phyloP scores from a whole-genome alignment of 2,113 vertebrate species.

The Hydrochoerus hydrochaeris region DNA sequence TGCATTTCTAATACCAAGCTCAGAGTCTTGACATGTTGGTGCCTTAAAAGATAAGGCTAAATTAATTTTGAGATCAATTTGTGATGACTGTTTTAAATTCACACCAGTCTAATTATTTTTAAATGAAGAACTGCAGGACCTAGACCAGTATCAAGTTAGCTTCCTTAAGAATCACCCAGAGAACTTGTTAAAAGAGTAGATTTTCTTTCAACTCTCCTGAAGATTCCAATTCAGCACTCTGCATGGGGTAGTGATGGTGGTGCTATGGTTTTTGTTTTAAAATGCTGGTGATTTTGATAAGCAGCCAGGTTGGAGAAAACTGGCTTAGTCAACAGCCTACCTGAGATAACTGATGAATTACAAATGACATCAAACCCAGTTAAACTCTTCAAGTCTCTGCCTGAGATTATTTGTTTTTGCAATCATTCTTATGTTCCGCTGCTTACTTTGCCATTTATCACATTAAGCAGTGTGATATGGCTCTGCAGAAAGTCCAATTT shows the following conservation, averaged over 20 bases:
- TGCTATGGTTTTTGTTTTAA: not conserved
- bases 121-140: not conserved
- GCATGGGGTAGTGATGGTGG: not conserved
- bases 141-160: not conserved
- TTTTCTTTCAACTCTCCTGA: not conserved
- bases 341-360: not conserved
- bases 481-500: not conserved
- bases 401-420: not conserved
- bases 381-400: not conserved
- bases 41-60: not conserved
- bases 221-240: not conserved
- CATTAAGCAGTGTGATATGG: not conserved
- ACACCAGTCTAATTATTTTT: not conserved
- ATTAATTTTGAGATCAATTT: not conserved
- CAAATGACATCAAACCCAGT: not conserved
- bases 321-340: not conserved
- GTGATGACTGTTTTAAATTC: not conserved
- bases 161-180: not conserved
- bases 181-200: not conserved
- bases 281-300: not conserved
- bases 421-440: not conserved
- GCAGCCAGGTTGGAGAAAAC: not conserved
- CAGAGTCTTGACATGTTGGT: not conserved
- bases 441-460: slow-evolving; percentile 13
- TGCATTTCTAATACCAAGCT: not conserved